Conservation (phyloP, 2,113 vertebrate species). For the Microtus pennsylvanicus region DNA sequence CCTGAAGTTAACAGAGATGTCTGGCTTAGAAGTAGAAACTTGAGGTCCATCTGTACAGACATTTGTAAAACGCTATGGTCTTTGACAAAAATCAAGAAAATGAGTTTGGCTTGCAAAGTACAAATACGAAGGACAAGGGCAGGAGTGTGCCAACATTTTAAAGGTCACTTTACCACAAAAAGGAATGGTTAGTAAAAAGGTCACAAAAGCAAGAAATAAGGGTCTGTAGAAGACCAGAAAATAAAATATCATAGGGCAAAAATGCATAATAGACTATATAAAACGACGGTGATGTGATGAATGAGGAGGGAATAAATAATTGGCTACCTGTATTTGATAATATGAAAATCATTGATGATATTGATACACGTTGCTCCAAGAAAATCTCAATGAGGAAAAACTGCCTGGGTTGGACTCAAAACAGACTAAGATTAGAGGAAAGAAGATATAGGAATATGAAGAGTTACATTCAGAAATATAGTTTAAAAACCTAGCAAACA, state of each 20-base stretch:
- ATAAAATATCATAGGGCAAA: not conserved
- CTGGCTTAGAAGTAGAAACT: conserved; percentile 15
- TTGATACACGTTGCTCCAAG: not conserved
- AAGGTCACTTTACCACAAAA: not conserved
- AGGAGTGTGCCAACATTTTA: not conserved
- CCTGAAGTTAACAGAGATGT: not conserved
- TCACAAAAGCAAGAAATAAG: not conserved
- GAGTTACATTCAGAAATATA: not conserved
- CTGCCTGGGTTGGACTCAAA: not conserved
- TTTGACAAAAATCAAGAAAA: not conserved
- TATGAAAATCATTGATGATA: not conserved
- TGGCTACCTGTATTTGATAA: not conserved
- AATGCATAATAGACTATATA: not conserved
- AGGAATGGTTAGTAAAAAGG: not conserved
- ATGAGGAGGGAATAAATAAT: not conserved
- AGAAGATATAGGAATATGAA: not conserved
- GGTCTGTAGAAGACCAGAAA: not conserved
- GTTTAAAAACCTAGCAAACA: not conserved
- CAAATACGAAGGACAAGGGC: not conserved
- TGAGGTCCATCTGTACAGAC: not conserved
- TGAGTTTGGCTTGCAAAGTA: not conserved
- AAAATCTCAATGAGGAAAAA: not conserved
- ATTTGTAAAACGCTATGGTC: conserved; percentile 1
- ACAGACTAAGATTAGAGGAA: not conserved
- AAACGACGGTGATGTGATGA: not conserved